Base-by-base conservation (phyloP, 1,140 invertebrate species). In the Rhyzopertha dominica region DNA sequence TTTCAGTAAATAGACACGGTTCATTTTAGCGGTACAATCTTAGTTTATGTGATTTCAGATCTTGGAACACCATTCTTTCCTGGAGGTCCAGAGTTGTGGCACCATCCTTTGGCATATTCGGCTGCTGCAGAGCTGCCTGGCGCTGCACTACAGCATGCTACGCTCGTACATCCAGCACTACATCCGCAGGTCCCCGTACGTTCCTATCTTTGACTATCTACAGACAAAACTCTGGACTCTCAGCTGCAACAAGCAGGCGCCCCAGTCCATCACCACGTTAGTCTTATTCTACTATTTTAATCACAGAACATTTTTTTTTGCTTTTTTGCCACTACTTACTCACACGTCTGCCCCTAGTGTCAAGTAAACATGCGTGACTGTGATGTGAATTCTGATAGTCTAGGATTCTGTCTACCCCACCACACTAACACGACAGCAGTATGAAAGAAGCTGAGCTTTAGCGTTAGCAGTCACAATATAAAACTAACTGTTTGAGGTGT, bases 131-230 rank as follows among this genome's bases (percentile, higher is more conserved):
- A 92, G 67, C 72, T 92, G 63, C 87, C 85, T 46, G 82, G 82
- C 22, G 80, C 85, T 28, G 77, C 82, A 36, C 76, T 93, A 55
- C 90, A 92, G 67, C 89, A 91, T 70, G 83, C 85, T 51, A 85
- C 86, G 40, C 78, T 94, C 57, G 87, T 95, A 57, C 92, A 95
- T 74, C 92, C 91, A 65, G 91, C 91, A 69, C 84, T 95, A 70
- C 90, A 95, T 77, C 90, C 91, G 70, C 92, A 96, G 82, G 87
- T 95, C 76, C 90, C 90, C 68, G 87, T 91, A 76, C 85, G 87
- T 79, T 90, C 87, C 76, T 92, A 90, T 82, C 87, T 91, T 84
- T 91, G 87, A 91, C 87, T 90, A 90, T 86, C 87, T 85, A 83
- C 85, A 79, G 85, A 87, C 77, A 88, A 85, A 84, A 69, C 73